A percentile compares a stretch with the other conserved stretches of the same genome.
These are phyloP conservation scores for Halichoerus grypus DNA, from an alignment of 2,113 vertebrate genomes.

Conservation along the genomic window DNA sequence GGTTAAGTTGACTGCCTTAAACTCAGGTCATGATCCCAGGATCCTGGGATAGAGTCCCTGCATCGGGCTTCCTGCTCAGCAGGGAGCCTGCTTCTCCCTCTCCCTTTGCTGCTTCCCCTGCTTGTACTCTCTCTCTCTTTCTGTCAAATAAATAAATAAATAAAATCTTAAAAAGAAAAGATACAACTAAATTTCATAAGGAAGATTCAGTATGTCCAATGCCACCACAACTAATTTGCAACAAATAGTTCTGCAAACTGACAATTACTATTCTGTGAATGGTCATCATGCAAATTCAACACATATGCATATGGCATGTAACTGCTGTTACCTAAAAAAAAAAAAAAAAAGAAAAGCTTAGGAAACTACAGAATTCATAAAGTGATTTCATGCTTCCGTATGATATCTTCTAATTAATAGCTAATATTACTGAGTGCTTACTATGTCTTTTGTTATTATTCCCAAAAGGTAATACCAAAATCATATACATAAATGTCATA, in stretches of 20 bases:
- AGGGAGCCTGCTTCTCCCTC: neutral
- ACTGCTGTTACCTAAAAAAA: neutral
- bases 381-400: neutral
- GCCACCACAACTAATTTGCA: neutral
- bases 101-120: neutral
- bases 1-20: neutral
- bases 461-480: neutral
- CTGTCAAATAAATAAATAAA: neutral
- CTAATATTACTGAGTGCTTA: neutral
- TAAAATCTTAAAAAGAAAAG: neutral
- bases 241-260: neutral
- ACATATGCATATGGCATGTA: rapidly evolving
- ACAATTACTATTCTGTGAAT: neutral
- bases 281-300: neutral
- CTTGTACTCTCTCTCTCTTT: neutral
- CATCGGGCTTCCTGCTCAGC: no score
- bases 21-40: neutral
- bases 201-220: neutral
- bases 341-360: neutral
- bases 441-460: neutral
- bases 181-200: neutral
- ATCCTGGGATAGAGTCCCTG: neutral
- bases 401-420: neutral
- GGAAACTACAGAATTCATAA: neutral
- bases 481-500: neutral